Percentiles rank a stretch among this genome's conserved stretches.
These are phyloP conservation scores for Megaceryle torquata DNA, from an alignment of 2,113 vertebrate genomes.

Conservation along the genomic window DNA sequence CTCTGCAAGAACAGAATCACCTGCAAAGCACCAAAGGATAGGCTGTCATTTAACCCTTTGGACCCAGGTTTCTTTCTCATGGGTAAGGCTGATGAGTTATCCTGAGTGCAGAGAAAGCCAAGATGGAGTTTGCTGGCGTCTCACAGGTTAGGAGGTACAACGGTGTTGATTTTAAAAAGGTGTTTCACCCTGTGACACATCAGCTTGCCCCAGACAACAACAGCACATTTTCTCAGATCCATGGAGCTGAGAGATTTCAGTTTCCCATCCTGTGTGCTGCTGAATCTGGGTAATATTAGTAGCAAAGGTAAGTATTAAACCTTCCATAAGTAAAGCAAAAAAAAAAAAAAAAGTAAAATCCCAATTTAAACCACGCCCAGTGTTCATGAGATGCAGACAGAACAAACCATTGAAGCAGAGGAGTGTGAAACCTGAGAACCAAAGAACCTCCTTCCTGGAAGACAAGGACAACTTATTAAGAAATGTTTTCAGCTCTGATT, in stretches of 20 bases:
- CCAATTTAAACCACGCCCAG: rapidly evolving
- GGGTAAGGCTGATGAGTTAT: not conserved
- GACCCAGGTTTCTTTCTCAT: not conserved
- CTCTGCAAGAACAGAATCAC: not conserved
- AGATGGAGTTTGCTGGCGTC: not conserved
- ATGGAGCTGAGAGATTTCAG: not conserved
- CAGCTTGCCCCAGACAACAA: not conserved
- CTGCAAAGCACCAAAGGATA: not conserved
- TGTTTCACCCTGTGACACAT: not conserved
- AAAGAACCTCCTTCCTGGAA: not conserved
- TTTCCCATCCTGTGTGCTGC: not conserved
- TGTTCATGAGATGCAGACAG: not conserved
- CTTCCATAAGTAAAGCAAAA: not conserved
- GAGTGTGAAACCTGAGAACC: not conserved
- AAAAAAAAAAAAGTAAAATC: not conserved
- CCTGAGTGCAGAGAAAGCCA: rapidly evolving
- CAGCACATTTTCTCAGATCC: not conserved
- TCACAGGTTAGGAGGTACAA: not conserved
- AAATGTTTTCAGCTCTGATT: not conserved
- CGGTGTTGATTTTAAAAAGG: not conserved
- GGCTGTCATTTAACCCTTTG: not conserved
- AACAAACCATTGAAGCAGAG: rapidly evolving
- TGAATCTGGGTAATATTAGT: not conserved
- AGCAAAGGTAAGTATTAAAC: not conserved
- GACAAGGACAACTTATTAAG: not conserved